A percentile compares a stretch with the other conserved stretches of the same genome.
Evolutionary conservation across 2,888 invertebrate species (phyloP).

Genomic region (Hydropsyche betteni): DNA sequence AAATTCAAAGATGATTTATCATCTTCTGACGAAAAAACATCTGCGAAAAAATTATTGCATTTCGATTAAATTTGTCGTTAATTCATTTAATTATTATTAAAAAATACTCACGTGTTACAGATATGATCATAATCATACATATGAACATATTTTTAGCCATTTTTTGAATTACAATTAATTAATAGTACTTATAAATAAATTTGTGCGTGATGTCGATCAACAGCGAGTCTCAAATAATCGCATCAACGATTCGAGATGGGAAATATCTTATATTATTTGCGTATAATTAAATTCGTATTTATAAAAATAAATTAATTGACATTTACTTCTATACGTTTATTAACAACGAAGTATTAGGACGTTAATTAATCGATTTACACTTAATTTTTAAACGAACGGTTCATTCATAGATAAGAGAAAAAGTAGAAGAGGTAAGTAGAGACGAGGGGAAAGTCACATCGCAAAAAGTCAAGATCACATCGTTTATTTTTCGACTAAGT

Average conservation of each 20-base stretch:
- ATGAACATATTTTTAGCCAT: no score
- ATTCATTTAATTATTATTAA: background rate
- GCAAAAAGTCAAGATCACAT: no score
- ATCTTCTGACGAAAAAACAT: background rate
- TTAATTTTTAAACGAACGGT: no score
- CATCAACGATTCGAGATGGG: conserved; percentile 8
- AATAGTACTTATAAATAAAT: background rate
- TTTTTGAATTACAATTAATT: no score
- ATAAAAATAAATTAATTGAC: conserved; percentile 13
- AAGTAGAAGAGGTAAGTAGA: no score
- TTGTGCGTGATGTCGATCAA: conserved; percentile 17
- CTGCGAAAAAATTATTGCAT: background rate
- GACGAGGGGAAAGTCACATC: no score
- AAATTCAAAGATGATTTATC: background rate
- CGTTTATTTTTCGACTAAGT: no score
- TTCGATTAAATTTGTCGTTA: background rate
- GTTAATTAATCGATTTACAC: no score
- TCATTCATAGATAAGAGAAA: no score
- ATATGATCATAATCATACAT: no score
- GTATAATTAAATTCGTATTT: background rate
- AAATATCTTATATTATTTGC: background rate
- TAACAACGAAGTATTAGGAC: background rate
- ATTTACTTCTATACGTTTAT: background rate
- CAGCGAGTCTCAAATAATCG: conserved; percentile 10
- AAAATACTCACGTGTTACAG: background rate